phyloP scores from a whole-genome alignment of 1,140 invertebrate genomes.

The Hyposmocoma kahamanoa region DNA sequence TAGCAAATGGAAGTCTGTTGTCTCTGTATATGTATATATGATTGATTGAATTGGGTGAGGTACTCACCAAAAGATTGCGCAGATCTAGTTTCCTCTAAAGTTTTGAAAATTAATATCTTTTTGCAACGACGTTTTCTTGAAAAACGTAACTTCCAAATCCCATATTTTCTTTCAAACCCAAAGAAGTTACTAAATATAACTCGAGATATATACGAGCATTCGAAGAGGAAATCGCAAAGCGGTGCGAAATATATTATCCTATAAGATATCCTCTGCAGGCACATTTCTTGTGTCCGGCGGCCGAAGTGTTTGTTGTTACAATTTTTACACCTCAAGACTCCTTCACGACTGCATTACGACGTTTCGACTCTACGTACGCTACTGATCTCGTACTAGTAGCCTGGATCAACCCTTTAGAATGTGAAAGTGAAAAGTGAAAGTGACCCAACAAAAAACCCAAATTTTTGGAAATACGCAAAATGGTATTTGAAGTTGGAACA shows the following conservation, averaged over 20 bases:
- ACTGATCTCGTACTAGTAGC: no score
- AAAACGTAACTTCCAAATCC: not conserved
- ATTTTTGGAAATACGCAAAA: no score
- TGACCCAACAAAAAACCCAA: no score
- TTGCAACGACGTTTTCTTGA: not conserved
- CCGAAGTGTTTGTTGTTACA: constrained; percentile 8
- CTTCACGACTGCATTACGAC: no score
- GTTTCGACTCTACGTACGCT: no score
- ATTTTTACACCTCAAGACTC: constrained; percentile 23
- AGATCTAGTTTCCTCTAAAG: not conserved
- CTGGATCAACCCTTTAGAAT: no score
- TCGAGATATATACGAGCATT: constrained; percentile 13
- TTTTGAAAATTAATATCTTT: not conserved
- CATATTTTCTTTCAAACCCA: not conserved
- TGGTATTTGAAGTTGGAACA: no score
- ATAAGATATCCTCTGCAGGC: constrained; percentile 31
- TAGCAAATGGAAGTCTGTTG: no score
- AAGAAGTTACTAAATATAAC: not conserved
- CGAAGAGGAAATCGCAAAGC: constrained; percentile 30
- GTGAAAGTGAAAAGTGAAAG: no score
- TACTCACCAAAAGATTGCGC: no score
- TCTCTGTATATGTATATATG: no score
- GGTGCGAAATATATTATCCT: constrained; percentile 42
- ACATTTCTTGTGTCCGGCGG: constrained; percentile 38
- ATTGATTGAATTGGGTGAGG: no score